phyloP scores from a whole-genome alignment of 2,113 vertebrate genomes.

The Engystomops pustulosus region DNA sequence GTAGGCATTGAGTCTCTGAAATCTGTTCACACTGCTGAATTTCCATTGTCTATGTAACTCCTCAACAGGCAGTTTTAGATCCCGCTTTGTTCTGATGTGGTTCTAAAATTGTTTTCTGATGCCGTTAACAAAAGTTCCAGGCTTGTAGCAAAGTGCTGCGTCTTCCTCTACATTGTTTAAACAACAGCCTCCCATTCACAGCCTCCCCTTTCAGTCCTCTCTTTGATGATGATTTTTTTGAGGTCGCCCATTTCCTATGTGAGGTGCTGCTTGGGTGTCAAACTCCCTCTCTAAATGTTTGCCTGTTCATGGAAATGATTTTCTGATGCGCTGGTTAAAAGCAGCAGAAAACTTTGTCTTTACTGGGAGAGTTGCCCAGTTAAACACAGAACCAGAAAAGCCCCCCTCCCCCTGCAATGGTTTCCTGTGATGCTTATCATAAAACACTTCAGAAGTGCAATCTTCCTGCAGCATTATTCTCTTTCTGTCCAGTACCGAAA shows the following conservation, averaged over 20 bases:
- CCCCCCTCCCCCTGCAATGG: conserved; percentile 44
- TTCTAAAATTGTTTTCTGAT: conserved; percentile 71
- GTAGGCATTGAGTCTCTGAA: neutral
- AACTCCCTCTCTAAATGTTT: conserved; percentile 19
- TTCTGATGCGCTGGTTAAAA: conserved; percentile 23
- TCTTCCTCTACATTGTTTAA: conserved; percentile 61
- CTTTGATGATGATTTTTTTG: conserved; percentile 36
- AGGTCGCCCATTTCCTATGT: conserved; percentile 20
- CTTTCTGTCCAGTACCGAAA: neutral
- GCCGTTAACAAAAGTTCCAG: conserved; percentile 63
- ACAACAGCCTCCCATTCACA: conserved; percentile 63
- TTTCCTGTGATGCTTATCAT: neutral
- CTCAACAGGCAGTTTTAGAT: conserved; percentile 33
- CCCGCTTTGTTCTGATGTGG: conserved; percentile 55
- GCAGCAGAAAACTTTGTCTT: conserved; percentile 29
- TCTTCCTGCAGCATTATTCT: neutral
- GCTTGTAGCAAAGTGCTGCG: conserved; percentile 59
- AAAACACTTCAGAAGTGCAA: neutral
- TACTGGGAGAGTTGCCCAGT: conserved; percentile 24
- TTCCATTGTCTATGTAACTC: conserved; percentile 30
- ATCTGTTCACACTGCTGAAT: conserved; percentile 2
- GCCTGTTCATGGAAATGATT: conserved; percentile 34
- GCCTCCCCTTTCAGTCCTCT: conserved; percentile 43
- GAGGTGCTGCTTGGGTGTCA: conserved; percentile 44
- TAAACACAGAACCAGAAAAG: conserved; percentile 20